Percentiles rank a stretch among this genome's conserved stretches.
Evolutionary conservation across 2,113 vertebrate genomes (phyloP).

Genomic region (Prionailurus viverrinus): DNA sequence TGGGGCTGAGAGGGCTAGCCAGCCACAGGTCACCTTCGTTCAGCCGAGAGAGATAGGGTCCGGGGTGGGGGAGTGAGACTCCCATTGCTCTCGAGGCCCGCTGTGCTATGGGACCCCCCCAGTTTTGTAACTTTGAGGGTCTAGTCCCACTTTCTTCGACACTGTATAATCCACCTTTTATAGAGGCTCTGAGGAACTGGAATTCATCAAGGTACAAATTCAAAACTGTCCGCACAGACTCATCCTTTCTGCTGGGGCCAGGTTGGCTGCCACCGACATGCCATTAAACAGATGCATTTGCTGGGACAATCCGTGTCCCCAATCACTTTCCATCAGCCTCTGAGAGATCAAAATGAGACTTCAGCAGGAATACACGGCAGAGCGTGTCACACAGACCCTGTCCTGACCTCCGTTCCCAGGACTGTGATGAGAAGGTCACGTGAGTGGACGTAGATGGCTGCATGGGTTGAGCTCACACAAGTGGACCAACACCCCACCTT

Average conservation of each 20-base stretch:
- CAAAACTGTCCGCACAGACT: not conserved
- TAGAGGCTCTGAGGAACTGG: not conserved
- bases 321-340: not conserved
- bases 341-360: not conserved
- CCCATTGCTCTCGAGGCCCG: not conserved
- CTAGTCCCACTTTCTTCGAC: not conserved
- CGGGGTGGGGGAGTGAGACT: not conserved
- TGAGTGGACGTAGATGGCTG: too few relatives aligned
- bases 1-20: rapidly evolving
- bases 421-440: too few relatives aligned
- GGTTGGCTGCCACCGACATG: too few relatives aligned
- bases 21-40: rapidly evolving
- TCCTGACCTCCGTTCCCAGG: too few relatives aligned
- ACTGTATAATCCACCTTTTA: too few relatives aligned
- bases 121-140: too few relatives aligned
- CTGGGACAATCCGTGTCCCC: not conserved
- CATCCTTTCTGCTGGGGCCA: not conserved
- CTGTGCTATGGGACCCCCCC: not conserved
- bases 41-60: too few relatives aligned
- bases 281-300: rapidly evolving
- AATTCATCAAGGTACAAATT: not conserved
- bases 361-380: too few relatives aligned
- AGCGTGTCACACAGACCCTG: too few relatives aligned
- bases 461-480: too few relatives aligned
- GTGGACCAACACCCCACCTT: too few relatives aligned